Base-by-base conservation (phyloP, 2,113 vertebrate species). In the Sapayoa aenigma region DNA sequence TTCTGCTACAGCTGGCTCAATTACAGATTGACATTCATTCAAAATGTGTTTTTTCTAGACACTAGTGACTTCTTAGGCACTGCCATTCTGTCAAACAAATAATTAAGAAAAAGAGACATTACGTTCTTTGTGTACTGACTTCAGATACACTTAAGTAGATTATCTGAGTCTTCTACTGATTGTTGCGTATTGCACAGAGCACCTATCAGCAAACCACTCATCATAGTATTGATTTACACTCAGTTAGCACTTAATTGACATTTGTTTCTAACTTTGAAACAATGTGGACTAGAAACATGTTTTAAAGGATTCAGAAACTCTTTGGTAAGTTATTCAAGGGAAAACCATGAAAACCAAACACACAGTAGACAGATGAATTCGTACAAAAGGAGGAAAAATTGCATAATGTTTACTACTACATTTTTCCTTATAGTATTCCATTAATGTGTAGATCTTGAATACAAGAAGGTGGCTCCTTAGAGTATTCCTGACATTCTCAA, bases 171-270 rank as follows among this genome's bases (percentile, higher is more conserved):
- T 88, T 80, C 47, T 44, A 41, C 44, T 44, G 28, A 86, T 56
- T 94, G 59, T 46, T 85, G 35, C 20, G 50, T 24, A 84, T 66
- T 60, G 75, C 67, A 47, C 22, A 52, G 82, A 90, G 56, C 28
- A 74, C 27, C 75, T 90, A 75, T 68, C 59, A 93, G 31, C 75
- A 93, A 84, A 83, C 14, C 87, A 87, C 74, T 96, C 74, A 87
- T 82, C 66, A 73, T 39, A 66, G n/a, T 76, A 94, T 93, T 66
- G 89, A 95, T 93, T 85, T 73, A 69, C 46, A 80, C 92, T 90
- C 78, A 60, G 30, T 74, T 87, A 78, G 39, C 37, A 67, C 50
- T 89, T 85, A 93, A 94, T 55, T 83, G 82, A 74, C 73, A 66
- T 93, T 89, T 77, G 67, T 2, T 85, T 85, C 80, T 88, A 72